Evolutionary conservation across 1,140 invertebrate genomes (phyloP).

Genomic region (Marisa cornuarietis): DNA sequence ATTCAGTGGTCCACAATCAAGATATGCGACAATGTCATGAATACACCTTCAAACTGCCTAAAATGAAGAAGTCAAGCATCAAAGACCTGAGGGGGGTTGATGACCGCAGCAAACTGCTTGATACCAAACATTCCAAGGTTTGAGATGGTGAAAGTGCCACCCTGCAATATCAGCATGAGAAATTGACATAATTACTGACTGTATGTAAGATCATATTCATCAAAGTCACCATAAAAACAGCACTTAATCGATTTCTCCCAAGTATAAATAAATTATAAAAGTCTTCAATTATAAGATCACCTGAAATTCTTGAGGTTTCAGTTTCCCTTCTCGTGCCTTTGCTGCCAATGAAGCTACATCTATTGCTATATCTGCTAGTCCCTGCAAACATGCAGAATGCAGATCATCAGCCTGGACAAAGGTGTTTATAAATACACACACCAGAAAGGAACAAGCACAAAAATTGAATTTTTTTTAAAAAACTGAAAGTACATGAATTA

Average conservation of each 20-base stretch:
- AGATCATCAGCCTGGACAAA: not conserved
- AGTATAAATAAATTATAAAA: not conserved
- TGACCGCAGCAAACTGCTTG: slow-evolving; percentile 76
- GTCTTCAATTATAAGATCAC: slow-evolving; percentile 70
- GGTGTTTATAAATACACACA: not conserved
- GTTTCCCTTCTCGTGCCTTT: slow-evolving; percentile 92
- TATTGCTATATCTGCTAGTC: slow-evolving; percentile 86
- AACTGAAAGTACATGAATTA: too few species aligned
- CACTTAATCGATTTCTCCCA: not conserved
- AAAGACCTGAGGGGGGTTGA: slow-evolving; percentile 75
- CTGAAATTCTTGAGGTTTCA: slow-evolving; percentile 97
- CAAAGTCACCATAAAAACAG: not conserved
- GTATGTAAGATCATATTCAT: too few species aligned
- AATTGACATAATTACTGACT: too few species aligned
- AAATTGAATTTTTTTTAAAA: too few species aligned
- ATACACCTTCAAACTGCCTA: not conserved
- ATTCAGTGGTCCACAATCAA: too few species aligned
- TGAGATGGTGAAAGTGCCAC: slow-evolving; percentile 85
- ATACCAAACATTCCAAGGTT: slow-evolving; percentile 98
- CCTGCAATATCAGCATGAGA: slow-evolving; percentile 62
- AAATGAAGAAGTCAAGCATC: not conserved
- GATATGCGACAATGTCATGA: too few species aligned
- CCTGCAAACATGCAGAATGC: slow-evolving; percentile 64
- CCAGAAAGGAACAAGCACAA: too few species aligned
- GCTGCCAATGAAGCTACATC: slow-evolving; percentile 85